Percentiles rank a stretch among this genome's conserved stretches.
These are phyloP conservation scores for Campaea margaritaria DNA, from an alignment of 2,888 invertebrate genomes.

Conservation along the genomic window DNA sequence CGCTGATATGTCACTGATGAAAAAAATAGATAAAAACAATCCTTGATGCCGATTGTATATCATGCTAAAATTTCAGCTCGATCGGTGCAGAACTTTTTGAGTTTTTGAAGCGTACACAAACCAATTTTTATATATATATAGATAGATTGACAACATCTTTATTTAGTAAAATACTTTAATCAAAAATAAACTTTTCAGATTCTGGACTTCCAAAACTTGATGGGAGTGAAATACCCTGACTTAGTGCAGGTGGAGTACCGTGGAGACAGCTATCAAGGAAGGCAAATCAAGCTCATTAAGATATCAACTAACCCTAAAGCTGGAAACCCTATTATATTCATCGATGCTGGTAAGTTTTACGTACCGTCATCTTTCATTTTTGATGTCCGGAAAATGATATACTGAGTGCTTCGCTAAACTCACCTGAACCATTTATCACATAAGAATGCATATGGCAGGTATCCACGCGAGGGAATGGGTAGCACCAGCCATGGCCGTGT, in stretches of 20 bases:
- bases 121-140: too few species aligned
- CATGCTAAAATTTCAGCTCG: too few species aligned
- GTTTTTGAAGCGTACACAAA: too few species aligned
- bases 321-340: slow-evolving; percentile 85
- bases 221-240: slow-evolving; percentile 65
- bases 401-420: too few species aligned
- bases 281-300: slow-evolving; percentile 81
- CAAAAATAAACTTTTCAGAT: slow-evolving; percentile 53
- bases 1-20: too few species aligned
- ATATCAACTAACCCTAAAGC: slow-evolving; percentile 79
- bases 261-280: slow-evolving; percentile 84
- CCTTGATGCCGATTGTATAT: too few species aligned
- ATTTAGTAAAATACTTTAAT: too few species aligned
- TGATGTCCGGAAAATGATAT: too few species aligned
- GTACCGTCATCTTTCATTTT: too few species aligned
- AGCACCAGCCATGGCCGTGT: slow-evolving; percentile 85
- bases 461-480: slow-evolving; percentile 89
- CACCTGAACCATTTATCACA: background rate
- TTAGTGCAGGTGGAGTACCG: slow-evolving; percentile 76
- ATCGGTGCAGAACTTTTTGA: too few species aligned
- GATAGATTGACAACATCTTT: too few species aligned
- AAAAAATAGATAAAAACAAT: too few species aligned
- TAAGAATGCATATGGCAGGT: slow-evolving; percentile 50
- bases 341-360: slow-evolving; percentile 81
- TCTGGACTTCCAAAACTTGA: slow-evolving; percentile 53